A percentile compares a stretch with the other conserved stretches of the same genome.
These are phyloP conservation scores for Pelecanus crispus DNA, from an alignment of 2,113 vertebrate genomes.

Conservation along the genomic window DNA sequence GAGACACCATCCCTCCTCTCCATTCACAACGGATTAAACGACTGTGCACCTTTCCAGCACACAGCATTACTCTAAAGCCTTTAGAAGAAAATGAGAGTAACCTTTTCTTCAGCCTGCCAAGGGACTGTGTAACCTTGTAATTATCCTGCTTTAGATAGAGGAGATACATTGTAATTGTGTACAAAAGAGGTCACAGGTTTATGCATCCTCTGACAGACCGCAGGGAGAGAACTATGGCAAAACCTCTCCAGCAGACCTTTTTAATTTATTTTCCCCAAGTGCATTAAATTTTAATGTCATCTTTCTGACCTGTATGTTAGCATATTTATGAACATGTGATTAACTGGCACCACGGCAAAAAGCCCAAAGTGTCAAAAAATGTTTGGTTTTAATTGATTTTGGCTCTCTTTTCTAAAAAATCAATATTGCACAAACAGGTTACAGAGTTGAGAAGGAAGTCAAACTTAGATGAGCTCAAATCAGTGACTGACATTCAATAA, in stretches of 20 bases:
- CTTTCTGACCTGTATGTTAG: conserved; percentile 63
- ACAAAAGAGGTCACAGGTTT: conserved; percentile 74
- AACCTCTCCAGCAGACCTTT: conserved; percentile 63
- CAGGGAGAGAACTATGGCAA: conserved; percentile 45
- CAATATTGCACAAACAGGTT: not conserved
- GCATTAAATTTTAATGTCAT: conserved; percentile 66
- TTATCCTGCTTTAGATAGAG: conserved; percentile 71
- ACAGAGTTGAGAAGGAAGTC: not conserved
- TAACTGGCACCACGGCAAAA: conserved; percentile 41
- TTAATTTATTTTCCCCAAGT: conserved; percentile 69
- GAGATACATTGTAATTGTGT: conserved; percentile 75
- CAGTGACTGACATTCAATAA: not conserved
- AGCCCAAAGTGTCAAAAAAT: conserved; percentile 8
- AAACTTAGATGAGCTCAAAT: not conserved
- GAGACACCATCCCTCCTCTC: not conserved
- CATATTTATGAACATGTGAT: conserved; percentile 69
- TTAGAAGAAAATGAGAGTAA: conserved; percentile 67
- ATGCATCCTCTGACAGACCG: conserved; percentile 64
- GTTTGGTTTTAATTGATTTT: conserved; percentile 64
- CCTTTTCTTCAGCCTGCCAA: conserved; percentile 70
- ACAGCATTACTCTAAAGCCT: conserved; percentile 34
- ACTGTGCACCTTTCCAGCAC: conserved; percentile 34
- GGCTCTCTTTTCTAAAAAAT: conserved; percentile 28
- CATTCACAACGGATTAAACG: not conserved
- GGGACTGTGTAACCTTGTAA: conserved; percentile 71